Percentiles rank a stretch among this genome's conserved stretches.
Conservation (phyloP, 2,797 vertebrate genomes). For the Agapornis canus region DNA sequence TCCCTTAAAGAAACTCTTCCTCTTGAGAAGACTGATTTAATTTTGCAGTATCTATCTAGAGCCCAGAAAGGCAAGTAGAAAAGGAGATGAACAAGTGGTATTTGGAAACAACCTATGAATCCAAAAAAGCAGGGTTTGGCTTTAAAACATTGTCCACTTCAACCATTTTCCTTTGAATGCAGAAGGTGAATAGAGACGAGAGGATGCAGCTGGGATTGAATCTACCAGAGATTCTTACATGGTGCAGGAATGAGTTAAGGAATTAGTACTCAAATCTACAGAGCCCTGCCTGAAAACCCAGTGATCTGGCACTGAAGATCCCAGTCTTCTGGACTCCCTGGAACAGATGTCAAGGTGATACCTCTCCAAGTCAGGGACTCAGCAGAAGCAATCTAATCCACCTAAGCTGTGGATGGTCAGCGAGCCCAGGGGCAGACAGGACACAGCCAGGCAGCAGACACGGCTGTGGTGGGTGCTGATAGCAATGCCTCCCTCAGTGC, state of each 20-base stretch:
- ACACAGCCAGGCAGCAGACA: background rate
- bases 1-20: background rate
- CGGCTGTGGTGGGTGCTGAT: accelerated
- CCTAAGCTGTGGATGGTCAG: background rate
- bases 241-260: background rate
- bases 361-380: background rate
- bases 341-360: background rate
- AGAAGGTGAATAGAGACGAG: background rate
- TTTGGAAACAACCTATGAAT: background rate
- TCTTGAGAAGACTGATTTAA: background rate
- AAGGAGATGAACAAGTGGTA: background rate
- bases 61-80: background rate
- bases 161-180: background rate
- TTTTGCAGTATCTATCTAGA: background rate
- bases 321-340: background rate
- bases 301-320: background rate
- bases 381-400: background rate
- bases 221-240: background rate
- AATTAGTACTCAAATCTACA: background rate
- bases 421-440: background rate
- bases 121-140: background rate
- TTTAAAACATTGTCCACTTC: background rate
- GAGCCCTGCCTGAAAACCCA: background rate
- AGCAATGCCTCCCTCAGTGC: background rate
- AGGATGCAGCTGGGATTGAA: background rate